Evolutionary conservation across 2,888 invertebrate species (phyloP), one percentile per base, ranked within the genome.

Genomic region (Aleiodes alternator): DNA sequence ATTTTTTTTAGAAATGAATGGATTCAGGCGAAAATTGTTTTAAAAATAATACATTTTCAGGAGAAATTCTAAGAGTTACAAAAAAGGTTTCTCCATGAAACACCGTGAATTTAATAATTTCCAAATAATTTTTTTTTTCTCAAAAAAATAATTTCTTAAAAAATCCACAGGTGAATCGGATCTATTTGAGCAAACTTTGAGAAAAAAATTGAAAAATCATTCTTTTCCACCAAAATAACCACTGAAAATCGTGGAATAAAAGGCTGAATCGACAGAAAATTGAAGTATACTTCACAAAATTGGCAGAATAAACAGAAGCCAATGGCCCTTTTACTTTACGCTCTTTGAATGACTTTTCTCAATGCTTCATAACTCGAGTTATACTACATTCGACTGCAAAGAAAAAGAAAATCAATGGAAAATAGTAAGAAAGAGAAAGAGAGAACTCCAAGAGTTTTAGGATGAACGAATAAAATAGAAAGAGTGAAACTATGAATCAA

Each of bases 391-490:
- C 29, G n/a, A 16, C 8, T 12, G 16, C 16, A 56, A 55, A 14
- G 55, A 14, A 12, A 34, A 34, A 8, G 16, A 51, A 43, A 48
- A 43, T n/a, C 12, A 23, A 51, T 23, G 50, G 51, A 29, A 23
- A n/a, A 43, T 29, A 38, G 16, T 43, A 66, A 14, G 16, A 23
- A 61, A 53, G 55, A 56, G 16, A 8, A 34, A 69, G 16, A 43
- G n/a, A 12, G 38, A 31, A 12, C 12, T 14, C 38, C 23, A 6
- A 29, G 6, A 31, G 50, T 68, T 14, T 66, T 23, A 11, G 48
- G 12, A 70, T 23, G 55, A n/a, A 51, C 34, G 72, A 56, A 64
- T 12, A 55, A 34, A 16, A 61, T 55, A 34, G 57, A 43, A 34
- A 43, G 43, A 48, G 23, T 23, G 23, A 12, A 56, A 64, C 64